Evolutionary conservation across 2,797 vertebrate species (phyloP).

Genomic region (Pelodytes ibericus): DNA sequence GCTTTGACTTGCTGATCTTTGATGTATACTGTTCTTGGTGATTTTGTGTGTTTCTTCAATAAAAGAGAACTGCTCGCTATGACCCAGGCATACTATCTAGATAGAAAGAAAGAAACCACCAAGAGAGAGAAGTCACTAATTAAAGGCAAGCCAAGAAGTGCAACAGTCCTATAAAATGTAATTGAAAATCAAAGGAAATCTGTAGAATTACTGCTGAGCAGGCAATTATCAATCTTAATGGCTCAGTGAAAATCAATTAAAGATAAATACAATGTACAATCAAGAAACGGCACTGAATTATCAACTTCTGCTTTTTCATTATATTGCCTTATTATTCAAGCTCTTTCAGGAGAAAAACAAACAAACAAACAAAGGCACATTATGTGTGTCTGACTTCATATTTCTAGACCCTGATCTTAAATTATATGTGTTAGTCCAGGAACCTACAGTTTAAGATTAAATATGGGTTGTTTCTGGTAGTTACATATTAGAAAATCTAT

Average conservation of each 20-base stretch:
- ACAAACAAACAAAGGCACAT: no score
- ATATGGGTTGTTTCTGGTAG: no score
- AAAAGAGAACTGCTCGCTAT: conserved; percentile 2
- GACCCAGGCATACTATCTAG: background rate
- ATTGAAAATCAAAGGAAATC: conserved; percentile 55
- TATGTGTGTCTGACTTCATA: no score
- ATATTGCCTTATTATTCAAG: conserved; percentile 9
- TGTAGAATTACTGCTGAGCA: conserved; percentile 50
- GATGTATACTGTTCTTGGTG: background rate
- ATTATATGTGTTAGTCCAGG: no score
- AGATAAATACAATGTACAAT: conserved; percentile 54
- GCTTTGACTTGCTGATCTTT: conserved; percentile 13
- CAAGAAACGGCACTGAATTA: conserved; percentile 36
- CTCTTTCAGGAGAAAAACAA: background rate
- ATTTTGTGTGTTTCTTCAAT: background rate
- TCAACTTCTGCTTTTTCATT: conserved; percentile 20
- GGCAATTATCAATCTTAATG: conserved; percentile 56
- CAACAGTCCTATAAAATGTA: conserved; percentile 53
- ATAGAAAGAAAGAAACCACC: conserved; percentile 1
- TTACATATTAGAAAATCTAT: no score
- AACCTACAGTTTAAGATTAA: no score
- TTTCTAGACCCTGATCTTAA: no score
- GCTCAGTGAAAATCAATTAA: conserved; percentile 56
- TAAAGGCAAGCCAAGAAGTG: conserved; percentile 49
- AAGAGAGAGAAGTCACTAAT: conserved; percentile 42